These are phyloP conservation scores for Oreohelix idahoensis DNA, from an alignment of 1,140 invertebrate genomes.

Conservation along the genomic window DNA sequence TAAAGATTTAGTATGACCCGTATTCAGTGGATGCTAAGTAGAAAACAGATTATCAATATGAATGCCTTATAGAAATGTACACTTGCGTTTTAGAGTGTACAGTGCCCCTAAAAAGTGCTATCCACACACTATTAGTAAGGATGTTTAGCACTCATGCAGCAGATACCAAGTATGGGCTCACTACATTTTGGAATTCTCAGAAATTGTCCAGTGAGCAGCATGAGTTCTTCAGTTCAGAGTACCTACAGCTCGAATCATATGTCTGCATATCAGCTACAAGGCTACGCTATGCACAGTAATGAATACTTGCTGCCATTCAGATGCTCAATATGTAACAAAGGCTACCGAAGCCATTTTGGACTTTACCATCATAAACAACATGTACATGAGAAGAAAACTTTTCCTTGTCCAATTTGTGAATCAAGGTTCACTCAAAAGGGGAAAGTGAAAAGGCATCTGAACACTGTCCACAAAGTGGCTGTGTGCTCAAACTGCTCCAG, in stretches of 20 bases:
- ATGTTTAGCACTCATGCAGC: too few relatives aligned
- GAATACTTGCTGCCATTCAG: constrained; percentile 1
- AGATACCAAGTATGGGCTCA: background rate
- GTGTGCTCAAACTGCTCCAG: constrained; percentile 1
- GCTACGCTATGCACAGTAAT: background rate
- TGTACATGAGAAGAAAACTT: constrained; percentile 21
- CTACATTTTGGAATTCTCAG: background rate
- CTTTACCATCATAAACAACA: constrained; percentile 15
- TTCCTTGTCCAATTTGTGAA: constrained; percentile 34
- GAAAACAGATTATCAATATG: too few relatives aligned
- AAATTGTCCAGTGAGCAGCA: background rate
- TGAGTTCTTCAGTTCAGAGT: background rate
- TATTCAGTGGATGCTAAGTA: too few relatives aligned
- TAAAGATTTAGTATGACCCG: too few relatives aligned
- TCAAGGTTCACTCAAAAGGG: constrained; percentile 25
- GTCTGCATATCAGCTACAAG: background rate
- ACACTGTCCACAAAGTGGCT: constrained; percentile 1
- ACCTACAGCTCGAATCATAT: background rate
- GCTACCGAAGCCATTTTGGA: constrained; percentile 20
- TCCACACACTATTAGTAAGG: too few relatives aligned
- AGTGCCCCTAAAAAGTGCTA: too few relatives aligned
- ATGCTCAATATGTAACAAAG: constrained; percentile 26
- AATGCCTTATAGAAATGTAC: too few relatives aligned
- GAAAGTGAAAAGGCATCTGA: constrained; percentile 20
- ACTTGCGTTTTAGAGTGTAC: too few relatives aligned